Percentiles rank a stretch among this genome's conserved stretches.
These are phyloP conservation scores for Fulica atra DNA, from an alignment of 2,113 vertebrate species.

Conservation along the genomic window DNA sequence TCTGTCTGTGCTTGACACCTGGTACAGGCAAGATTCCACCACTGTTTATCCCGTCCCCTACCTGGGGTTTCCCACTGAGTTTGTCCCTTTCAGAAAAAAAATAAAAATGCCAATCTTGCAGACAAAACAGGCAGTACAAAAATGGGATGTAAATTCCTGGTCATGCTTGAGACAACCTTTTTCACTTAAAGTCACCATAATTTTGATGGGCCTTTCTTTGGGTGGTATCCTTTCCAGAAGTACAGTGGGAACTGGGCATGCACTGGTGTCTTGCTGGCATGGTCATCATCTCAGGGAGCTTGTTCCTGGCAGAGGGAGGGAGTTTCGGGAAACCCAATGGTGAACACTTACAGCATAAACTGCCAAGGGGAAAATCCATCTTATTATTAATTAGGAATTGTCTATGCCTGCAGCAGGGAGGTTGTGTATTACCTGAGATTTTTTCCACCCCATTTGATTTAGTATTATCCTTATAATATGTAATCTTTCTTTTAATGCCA, in stretches of 20 bases:
- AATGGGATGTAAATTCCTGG: neutral
- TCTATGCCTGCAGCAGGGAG: neutral
- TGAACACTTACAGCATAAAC: neutral
- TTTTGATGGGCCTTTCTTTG: neutral
- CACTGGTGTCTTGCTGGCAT: accelerated
- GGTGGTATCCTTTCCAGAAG: neutral
- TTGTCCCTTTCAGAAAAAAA: neutral
- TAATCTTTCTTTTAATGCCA: neutral
- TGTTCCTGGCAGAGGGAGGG: neutral
- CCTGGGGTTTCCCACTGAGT: neutral
- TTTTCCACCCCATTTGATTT: neutral
- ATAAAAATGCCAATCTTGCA: neutral
- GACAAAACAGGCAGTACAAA: neutral
- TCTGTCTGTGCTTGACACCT: neutral
- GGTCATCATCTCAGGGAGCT: neutral
- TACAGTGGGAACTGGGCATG: accelerated
- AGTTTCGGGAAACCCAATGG: neutral
- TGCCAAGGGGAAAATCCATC: neutral
- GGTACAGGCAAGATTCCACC: neutral
- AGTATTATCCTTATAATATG: neutral
- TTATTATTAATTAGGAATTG: neutral
- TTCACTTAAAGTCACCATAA: neutral
- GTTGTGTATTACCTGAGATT: neutral
- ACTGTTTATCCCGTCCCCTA: neutral
- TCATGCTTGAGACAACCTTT: neutral